These are phyloP conservation scores for Hirundichthys speculiger DNA, from an alignment of 2,113 vertebrate genomes.

Conservation along the genomic window DNA sequence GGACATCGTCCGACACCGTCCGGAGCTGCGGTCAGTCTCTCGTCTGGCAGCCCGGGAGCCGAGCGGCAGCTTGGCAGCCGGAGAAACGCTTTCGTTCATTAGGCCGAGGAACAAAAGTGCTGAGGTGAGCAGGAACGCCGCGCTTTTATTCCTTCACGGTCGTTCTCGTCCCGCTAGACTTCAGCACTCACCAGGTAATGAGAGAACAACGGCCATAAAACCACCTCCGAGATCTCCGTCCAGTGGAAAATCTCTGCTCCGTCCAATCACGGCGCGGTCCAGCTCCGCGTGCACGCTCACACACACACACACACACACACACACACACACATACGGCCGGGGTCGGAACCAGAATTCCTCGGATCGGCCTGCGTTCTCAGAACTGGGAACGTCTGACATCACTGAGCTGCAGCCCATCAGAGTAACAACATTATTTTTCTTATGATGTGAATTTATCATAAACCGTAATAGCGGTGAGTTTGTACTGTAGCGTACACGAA, in stretches of 20 bases:
- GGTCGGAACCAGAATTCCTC: too few relatives aligned
- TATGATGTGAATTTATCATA: too few relatives aligned
- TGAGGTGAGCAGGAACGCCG: slow-evolving; percentile 53
- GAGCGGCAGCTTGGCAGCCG: slow-evolving; percentile 44
- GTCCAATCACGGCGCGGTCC: slow-evolving; percentile 75
- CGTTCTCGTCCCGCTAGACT: slow-evolving; percentile 61
- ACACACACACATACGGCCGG: too few relatives aligned
- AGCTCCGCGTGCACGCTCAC: slow-evolving; percentile 32
- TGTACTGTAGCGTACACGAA: too few relatives aligned
- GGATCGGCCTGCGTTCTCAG: background rate
- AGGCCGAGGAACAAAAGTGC: slow-evolving; percentile 62
- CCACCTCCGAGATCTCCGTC: slow-evolving; percentile 75
- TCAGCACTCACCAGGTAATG: slow-evolving; percentile 76
- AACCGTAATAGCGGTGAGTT: too few relatives aligned
- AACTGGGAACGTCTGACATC: background rate
- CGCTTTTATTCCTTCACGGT: slow-evolving; percentile 25
- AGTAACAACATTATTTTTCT: too few relatives aligned
- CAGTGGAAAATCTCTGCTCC: slow-evolving; percentile 79
- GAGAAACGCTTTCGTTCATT: slow-evolving; percentile 62
- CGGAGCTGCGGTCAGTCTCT: slow-evolving; percentile 62
- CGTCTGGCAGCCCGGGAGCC: slow-evolving; percentile 55
- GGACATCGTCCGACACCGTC: slow-evolving; percentile 61
- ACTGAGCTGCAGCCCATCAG: background rate
- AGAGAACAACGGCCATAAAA: slow-evolving; percentile 80
- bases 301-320: slow-evolving; percentile 2